Conservation (phyloP, 1,140 invertebrate species). For the Drosophila parabipectinata region DNA sequence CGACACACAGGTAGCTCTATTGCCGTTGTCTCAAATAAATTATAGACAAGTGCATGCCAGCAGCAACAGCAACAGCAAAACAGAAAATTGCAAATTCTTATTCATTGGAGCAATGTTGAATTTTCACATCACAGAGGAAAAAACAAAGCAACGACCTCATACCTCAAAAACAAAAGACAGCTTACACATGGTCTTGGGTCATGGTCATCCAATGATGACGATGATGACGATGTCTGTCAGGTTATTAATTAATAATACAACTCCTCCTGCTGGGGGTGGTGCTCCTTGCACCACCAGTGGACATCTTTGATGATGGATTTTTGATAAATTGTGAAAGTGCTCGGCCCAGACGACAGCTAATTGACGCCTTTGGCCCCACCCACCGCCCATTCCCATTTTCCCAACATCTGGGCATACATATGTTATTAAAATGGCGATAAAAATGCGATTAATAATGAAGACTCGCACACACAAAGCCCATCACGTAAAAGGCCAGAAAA, state of each 20-base stretch:
- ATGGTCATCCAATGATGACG: conserved; percentile 53
- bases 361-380: conserved; percentile 55
- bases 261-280: conserved; percentile 11
- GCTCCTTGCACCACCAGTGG: conserved; percentile 11
- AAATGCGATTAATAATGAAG: conserved; percentile 69
- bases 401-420: conserved; percentile 25
- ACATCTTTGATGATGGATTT: conserved; percentile 47
- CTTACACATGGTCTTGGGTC: conserved; percentile 38
- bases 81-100: conserved; percentile 39
- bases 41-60: conserved; percentile 31
- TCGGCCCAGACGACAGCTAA: conserved; percentile 54
- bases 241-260: conserved; percentile 66
- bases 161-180: conserved; percentile 40
- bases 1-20: neutral
- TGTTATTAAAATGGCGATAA: conserved; percentile 65
- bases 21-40: conserved; percentile 28
- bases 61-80: neutral
- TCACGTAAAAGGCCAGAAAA: conserved; percentile 61
- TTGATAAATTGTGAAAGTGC: conserved; percentile 73
- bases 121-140: conserved; percentile 20
- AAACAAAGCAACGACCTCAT: conserved; percentile 33
- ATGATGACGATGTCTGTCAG: conserved; percentile 26
- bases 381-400: conserved; percentile 39
- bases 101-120: conserved; percentile 40
- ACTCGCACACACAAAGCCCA: conserved; percentile 22